Conservation (phyloP, 2,888 invertebrate species). For the Coenonympha arcania region DNA sequence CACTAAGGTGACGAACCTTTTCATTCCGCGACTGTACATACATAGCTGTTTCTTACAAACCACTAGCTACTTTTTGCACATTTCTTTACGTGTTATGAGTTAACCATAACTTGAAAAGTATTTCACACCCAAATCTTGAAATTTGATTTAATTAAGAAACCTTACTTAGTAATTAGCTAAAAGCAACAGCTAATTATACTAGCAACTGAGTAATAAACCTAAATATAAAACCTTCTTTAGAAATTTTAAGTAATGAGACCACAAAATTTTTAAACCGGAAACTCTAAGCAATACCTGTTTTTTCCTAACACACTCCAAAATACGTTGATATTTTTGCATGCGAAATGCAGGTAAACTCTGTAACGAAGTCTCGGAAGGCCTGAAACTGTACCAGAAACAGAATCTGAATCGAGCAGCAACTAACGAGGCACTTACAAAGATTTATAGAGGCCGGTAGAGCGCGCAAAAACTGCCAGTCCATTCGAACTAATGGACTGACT, state of each 20-base stretch:
- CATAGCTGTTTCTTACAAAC: too few relatives aligned
- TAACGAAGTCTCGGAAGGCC: slow-evolving; percentile 15
- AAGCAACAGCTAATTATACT: not conserved
- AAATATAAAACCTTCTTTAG: too few relatives aligned
- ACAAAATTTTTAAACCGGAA: not conserved
- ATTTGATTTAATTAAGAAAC: too few relatives aligned
- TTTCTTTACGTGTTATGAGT: too few relatives aligned
- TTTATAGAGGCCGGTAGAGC: slow-evolving; percentile 56
- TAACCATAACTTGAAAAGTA: too few relatives aligned
- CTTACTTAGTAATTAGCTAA: too few relatives aligned
- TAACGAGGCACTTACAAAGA: slow-evolving; percentile 63
- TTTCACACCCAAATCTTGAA: too few relatives aligned
- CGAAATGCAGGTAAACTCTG: slow-evolving; percentile 21
- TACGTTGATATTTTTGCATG: not conserved
- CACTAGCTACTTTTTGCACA: too few relatives aligned
- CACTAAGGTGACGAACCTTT: too few relatives aligned
- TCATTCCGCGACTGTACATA: too few relatives aligned
- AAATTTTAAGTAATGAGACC: not conserved
- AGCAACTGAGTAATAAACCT: too few relatives aligned
- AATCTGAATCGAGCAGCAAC: slow-evolving; percentile 56
- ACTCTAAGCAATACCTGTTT: too few relatives aligned
- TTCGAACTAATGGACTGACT: slow-evolving; percentile 17
- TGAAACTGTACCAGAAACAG: slow-evolving; percentile 44
- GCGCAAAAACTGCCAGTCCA: slow-evolving; percentile 40
- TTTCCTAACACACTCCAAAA: not conserved